These are phyloP conservation scores for Limnodromus scolopaceus DNA, from an alignment of 2,797 vertebrate genomes.

Conservation along the genomic window DNA sequence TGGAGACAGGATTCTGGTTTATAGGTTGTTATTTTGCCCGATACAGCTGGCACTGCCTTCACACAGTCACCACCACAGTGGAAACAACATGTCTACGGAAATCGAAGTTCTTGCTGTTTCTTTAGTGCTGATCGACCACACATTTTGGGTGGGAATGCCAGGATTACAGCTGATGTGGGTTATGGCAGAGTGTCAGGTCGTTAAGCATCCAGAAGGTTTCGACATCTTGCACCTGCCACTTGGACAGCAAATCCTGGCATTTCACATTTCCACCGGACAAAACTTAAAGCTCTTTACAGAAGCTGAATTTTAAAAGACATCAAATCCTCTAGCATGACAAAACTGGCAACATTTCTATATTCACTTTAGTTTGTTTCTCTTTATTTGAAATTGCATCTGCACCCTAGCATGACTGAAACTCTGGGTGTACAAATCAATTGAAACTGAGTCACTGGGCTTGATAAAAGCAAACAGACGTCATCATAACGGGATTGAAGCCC, in stretches of 20 bases:
- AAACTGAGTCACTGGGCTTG: conserved; percentile 43
- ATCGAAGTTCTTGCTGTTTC: accelerated
- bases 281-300: not conserved
- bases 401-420: not conserved
- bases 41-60: not conserved
- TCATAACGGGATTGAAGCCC: not conserved
- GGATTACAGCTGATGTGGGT: not conserved
- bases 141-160: not conserved
- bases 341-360: not conserved
- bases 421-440: conserved; percentile 21
- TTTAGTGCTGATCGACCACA: not conserved
- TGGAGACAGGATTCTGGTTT: not conserved
- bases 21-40: not conserved
- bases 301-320: not conserved
- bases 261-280: not conserved
- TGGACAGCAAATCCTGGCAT: not conserved
- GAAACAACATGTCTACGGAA: not conserved
- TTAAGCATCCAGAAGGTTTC: not conserved
- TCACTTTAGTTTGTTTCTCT: not conserved
- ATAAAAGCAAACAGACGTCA: conserved; percentile 51
- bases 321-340: not conserved
- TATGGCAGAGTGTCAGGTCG: not conserved
- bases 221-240: not conserved
- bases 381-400: not conserved
- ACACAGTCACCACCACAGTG: not conserved